A percentile compares a stretch with the other conserved stretches of the same genome.
Conservation (phyloP, 1,140 invertebrate genomes). For the Drosophila tropicalis region DNA sequence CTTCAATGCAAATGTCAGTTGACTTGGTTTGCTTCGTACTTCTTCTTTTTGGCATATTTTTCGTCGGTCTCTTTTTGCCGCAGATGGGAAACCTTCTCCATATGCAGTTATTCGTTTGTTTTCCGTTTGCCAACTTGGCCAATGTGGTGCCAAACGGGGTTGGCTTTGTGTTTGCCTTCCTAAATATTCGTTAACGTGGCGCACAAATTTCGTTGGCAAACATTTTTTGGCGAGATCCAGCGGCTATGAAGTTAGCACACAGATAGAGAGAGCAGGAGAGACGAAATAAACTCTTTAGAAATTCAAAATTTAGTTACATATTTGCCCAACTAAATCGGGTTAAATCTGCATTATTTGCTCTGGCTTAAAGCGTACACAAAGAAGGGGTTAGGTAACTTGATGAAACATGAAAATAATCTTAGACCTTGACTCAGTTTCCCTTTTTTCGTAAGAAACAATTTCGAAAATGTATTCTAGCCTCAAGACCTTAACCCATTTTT, state of each 20-base stretch:
- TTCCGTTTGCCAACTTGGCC: constrained; percentile 65
- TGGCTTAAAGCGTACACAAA: constrained; percentile 11
- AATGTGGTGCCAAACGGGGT: constrained; percentile 51
- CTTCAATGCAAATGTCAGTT: constrained; percentile 65
- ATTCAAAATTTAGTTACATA: constrained; percentile 54
- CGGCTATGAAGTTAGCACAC: constrained; percentile 12
- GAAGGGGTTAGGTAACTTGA: constrained; percentile 18
- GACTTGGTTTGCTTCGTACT: constrained; percentile 16
- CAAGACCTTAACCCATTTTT: constrained; percentile 10
- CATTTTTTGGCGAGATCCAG: constrained; percentile 17
- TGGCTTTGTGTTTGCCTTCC: constrained; percentile 59
- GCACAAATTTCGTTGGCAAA: constrained; percentile 77
- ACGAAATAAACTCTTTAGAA: constrained; percentile 49
- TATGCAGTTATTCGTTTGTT: constrained; percentile 45
- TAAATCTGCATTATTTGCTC: constrained; percentile 48
- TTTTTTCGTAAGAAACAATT: background rate
- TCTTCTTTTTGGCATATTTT: constrained; percentile 39
- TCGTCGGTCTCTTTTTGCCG: background rate
- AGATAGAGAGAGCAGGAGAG: background rate
- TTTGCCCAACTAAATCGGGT: constrained; percentile 49
- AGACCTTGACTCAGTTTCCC: constrained; percentile 10
- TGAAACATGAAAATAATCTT: constrained; percentile 12
- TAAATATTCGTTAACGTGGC: constrained; percentile 78
- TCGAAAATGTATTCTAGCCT: background rate
- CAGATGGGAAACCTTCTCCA: constrained; percentile 18